A percentile compares a stretch with the other conserved stretches of the same genome.
Evolutionary conservation across 2,888 invertebrate genomes (phyloP).

Genomic region (Eupithecia centaureata): DNA sequence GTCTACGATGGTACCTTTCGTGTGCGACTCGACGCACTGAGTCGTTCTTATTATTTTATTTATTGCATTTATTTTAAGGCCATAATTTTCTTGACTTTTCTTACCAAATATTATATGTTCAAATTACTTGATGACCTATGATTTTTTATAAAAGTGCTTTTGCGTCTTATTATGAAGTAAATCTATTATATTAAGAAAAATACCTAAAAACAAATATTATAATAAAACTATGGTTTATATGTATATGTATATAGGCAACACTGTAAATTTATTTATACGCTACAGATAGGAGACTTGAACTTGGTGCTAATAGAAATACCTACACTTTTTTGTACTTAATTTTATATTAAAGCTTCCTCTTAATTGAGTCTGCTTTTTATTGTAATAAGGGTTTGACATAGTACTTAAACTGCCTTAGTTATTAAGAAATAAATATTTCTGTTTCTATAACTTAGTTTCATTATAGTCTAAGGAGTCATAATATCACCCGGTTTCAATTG

Average conservation of each 20-base stretch:
- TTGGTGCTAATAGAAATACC: constrained; percentile 67
- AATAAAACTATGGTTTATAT: neutral
- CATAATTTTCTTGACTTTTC: constrained; percentile 1
- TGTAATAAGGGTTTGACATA: constrained; percentile 50
- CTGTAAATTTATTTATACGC: constrained; percentile 38
- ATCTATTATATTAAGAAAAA: neutral
- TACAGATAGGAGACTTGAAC: constrained; percentile 51
- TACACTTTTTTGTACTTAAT: constrained; percentile 41
- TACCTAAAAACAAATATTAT: neutral
- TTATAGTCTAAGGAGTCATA: constrained; percentile 35
- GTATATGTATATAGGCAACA: no score
- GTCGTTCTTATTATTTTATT: no score
- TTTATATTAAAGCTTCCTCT: constrained; percentile 31
- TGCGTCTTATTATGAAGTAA: neutral
- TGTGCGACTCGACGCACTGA: no score
- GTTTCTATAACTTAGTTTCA: constrained; percentile 58
- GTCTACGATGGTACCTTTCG: no score
- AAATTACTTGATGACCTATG: constrained; percentile 21
- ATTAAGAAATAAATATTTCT: constrained; percentile 70
- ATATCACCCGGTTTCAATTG: constrained; percentile 77
- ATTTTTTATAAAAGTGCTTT: neutral
- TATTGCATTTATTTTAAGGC: neutral
- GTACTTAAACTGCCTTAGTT: constrained; percentile 71
- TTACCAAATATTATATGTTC: constrained; percentile 34
- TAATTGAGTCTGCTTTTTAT: constrained; percentile 36